Base-by-base conservation (phyloP, 2,113 vertebrate genomes). In the Lepus europaeus region DNA sequence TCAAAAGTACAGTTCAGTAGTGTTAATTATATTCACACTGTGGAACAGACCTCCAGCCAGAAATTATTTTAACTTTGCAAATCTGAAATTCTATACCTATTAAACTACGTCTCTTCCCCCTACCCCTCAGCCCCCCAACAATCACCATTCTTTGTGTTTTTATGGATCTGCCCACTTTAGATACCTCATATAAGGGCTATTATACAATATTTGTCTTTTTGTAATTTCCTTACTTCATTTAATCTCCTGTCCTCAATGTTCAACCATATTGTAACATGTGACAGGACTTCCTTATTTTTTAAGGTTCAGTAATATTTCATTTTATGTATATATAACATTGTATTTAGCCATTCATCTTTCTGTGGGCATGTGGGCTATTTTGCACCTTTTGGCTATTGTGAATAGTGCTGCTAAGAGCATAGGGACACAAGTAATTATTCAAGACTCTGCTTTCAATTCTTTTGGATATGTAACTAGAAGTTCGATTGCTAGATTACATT, bases 251-350 rank as follows among this genome's bases (percentile, higher is more conserved):
- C 19, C n/a, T 39, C 31, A 31, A 74, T 2, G n/a, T 33, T 68
- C 63, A 94, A 49, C 36, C 31, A 63, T 69, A 11, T 56, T 49
- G 8, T 49, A 63, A 7, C 2, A 49, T n/a, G 45, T 85, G 39
- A 92, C 76, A 45, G 17, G 22, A 64, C 77, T 86, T 89, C 23
- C 64, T 83, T 89, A 51, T 31, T 74, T 63, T 88, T 77, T 81
- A 81, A 90, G 63, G 36, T 5, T 64, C 20, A 69, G 66, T 82
- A 77, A 76, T 90, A 66, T 90, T 91, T 27, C 49, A 90, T 45
- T 79, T 2, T 17, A 19, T 70, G 16, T 20, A 73, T 70, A 64
- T 13, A 59, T 4, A 16, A 49, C 7, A 66, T 59, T 39, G 64
- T 53, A 51, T 33, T 87, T 20, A 73, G 59, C 51, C 36, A 79